Base-by-base conservation (phyloP, 1,140 invertebrate genomes). In the Bombus waltoni region DNA sequence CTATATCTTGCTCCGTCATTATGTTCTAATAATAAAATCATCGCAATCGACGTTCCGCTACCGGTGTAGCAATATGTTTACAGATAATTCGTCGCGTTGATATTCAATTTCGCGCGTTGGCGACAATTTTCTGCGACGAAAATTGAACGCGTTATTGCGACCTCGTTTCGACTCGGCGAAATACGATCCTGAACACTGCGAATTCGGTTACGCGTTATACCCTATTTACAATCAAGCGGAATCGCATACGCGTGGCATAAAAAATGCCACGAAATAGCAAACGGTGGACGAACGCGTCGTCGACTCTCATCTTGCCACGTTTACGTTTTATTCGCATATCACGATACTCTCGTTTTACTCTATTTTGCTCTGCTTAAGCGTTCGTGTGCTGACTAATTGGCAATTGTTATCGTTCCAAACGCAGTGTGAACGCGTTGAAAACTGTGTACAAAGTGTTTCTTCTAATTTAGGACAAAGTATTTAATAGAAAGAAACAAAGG, bases 221-320 rank as follows among this genome's bases (percentile, higher is more conserved):
- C 10, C 44, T 81, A 81, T 81, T 81, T 81, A 72, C 78, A 72
- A 81, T 57, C 44, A 40, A 42, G 66, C 78, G 22, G n/a, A 81
- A 72, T 71, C 57, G 66, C 66, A 57, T 70, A 72, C 47, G 47
- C 47, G 47, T 53, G 47, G 0, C 18, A 22, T 53, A 53, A 53
- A 53, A 22, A 53, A 53, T 53, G 0, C 18, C 22, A 81, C 57
- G 71, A 72, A 81, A 81, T 42, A 25, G n/a, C 44, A 28, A 81
- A 81, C 35, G 53, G 38, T 70, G 25, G 22, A 70, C 66, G 40
- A 35, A 40, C 65, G 22, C 40, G n/a, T 10, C 40, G n/a, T 10
- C 15, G 38, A 40, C n/a, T 66, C 40, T 9, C 28, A 42, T 72
- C 40, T 80, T 57, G 57, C 47, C 9, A n/a, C 22, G 28, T 11